phyloP scores from a whole-genome alignment of 1,140 invertebrate species.

The Papilio glaucus region DNA sequence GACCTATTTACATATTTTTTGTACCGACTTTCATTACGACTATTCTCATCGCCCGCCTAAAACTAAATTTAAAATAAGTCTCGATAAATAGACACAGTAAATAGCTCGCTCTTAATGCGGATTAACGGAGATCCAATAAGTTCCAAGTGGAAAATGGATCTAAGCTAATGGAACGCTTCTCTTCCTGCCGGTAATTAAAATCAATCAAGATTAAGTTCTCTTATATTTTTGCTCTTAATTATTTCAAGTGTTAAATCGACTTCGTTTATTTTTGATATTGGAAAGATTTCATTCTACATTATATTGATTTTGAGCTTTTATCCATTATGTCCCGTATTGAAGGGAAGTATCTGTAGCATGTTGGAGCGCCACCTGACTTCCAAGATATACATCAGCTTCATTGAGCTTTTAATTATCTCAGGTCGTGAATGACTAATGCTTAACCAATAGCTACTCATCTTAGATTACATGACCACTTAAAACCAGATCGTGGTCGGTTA shows the following conservation, averaged over 20 bases:
- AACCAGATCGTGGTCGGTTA: too few relatives aligned
- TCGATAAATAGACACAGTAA: slow-evolving; percentile 7
- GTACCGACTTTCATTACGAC: background rate
- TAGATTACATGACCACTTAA: too few relatives aligned
- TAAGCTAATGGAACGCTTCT: slow-evolving; percentile 12
- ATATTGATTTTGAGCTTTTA: too few relatives aligned
- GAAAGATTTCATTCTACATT: too few relatives aligned
- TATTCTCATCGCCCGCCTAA: background rate
- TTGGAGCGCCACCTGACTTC: too few relatives aligned
- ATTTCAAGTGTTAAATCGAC: background rate
- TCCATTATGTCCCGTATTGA: too few relatives aligned
- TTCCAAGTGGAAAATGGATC: slow-evolving; percentile 4
- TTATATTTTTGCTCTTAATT: slow-evolving; percentile 17
- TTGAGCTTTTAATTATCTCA: too few relatives aligned
- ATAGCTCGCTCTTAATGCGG: slow-evolving; percentile 17
- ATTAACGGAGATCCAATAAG: slow-evolving; percentile 21
- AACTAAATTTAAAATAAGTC: slow-evolving; percentile 14
- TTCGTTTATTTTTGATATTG: background rate
- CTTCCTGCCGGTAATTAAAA: background rate
- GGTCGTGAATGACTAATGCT: too few relatives aligned
- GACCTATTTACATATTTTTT: too few relatives aligned
- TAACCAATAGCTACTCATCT: too few relatives aligned
- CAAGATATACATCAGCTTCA: too few relatives aligned
- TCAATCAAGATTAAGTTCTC: slow-evolving; percentile 9
- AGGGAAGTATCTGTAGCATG: too few relatives aligned